Evolutionary conservation across 2,888 invertebrate genomes (phyloP), one percentile per base, ranked within the genome.

Genomic region (Nymphalis c-album): DNA sequence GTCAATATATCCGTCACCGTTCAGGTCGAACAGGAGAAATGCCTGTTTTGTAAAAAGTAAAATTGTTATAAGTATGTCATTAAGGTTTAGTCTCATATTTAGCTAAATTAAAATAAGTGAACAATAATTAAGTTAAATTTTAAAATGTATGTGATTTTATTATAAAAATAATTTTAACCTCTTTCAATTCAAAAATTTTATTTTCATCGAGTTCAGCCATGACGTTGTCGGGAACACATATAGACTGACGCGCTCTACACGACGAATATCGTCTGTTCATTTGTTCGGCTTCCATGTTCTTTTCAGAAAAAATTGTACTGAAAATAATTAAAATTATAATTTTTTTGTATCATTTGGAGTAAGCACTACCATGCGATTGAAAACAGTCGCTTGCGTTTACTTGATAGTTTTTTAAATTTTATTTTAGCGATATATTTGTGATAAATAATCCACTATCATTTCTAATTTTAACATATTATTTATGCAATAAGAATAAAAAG

Each of bases 1-100:
- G 76, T 94, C 94, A 71, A 95, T 94, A 75, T 93, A 90, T 0
- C 95, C 95, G 76, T 95, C 95, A 31, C 94, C 93, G 74, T 95
- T 93, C 79, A 94, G 84, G 75, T 95, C 95, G 72, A 95, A 94
- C 6, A 95, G 86, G 55, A 94, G 85, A 78, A 95, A 95, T 1
- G 94, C 94, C 95, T 95, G 78, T 50, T 79, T 76, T 50, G 13
- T 40, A 40, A 40, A 40, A 40, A 40, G 13, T 40, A 40, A 13
- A 40, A 40, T 13, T 40, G 1, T 40, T 40, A 40, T 40, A 13
- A 40, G 40, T 40, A 40, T 46, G 40, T 48, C 16, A 46, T 35
- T 5, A 40, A 5, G 46, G 26, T 31, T 31, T 20, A 20, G 16
- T n/a, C 17, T 10, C 22, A 60, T 8, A 63, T 55, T 31, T 31